Base-by-base conservation (phyloP, 1,140 invertebrate species). In the Procambarus virginalis region DNA sequence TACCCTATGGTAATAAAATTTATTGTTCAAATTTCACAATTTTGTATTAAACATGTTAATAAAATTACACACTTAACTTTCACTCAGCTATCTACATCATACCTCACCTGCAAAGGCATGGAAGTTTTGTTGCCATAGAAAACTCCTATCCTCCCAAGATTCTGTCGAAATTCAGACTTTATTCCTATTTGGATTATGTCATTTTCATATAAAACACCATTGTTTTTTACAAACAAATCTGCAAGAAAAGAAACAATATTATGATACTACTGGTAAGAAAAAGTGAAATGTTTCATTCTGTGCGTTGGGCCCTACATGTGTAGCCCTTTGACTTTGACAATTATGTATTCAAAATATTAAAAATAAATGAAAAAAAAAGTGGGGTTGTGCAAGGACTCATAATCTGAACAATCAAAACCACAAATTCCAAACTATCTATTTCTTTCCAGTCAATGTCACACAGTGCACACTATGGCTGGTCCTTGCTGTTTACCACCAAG, bases 51-150 rank as follows among this genome's bases (percentile, higher is more conserved):
- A 9, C 55, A 58, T 8, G 8, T 9, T 58, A 58, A 2, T 68
- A 68, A 17, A 12, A 55, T 12, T 55, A 55, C 14, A 17, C 64
- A 17, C 64, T 17, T 17, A 8, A 55, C 12, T 8, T 55, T 8
- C 51, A 68, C 2, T 17, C 64, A 17, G 12, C 10, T 17, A 55
- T 4, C 8, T 55, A 55, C 51, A 55, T 12, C 60, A 64, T 9
- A 73, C 22, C 68, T 49, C 94, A 96, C 96, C 94, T 96, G 95
- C 84, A 98, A 95, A 49, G 96, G 95, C 93, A 96, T 96, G 93
- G 97, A 96, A 60, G 98, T 99, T 95, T 99, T 99, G 94, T 99
- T 99, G 84, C 99, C 99, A 95, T 99, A 99, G 94, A 99, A 99
- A 46, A 99, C 94, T 48, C 97, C 97, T 92, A 99, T 95, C 91